Conservation (phyloP, 2,113 vertebrate species). For the Ailuropoda melanoleuca region DNA sequence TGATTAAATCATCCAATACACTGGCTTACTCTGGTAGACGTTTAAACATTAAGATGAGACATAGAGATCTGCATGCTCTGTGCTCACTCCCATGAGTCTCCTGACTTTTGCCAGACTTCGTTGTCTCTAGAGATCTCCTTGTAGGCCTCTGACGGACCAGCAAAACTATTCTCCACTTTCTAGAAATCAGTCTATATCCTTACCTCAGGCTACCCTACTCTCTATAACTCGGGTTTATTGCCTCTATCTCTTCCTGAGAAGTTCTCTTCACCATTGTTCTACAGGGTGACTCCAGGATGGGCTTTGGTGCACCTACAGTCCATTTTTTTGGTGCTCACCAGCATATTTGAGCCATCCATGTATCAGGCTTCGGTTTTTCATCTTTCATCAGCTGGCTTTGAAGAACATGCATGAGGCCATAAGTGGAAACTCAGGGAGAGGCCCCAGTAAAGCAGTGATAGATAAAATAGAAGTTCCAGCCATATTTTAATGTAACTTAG, state of each 20-base stretch:
- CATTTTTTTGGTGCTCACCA: neutral
- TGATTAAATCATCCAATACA: neutral
- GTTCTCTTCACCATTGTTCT: neutral
- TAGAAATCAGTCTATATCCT: neutral
- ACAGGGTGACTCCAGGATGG: neutral
- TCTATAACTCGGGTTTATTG: neutral
- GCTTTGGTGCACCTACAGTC: rapidly evolving
- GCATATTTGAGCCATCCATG: neutral
- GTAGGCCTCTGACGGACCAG: neutral
- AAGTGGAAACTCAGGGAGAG: neutral
- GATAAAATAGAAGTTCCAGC: neutral
- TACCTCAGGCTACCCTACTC: neutral
- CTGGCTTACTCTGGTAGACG: neutral
- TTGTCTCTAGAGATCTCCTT: neutral
- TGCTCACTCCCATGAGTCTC: neutral
- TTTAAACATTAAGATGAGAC: neutral
- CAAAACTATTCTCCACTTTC: neutral
- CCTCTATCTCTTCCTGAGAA: neutral
- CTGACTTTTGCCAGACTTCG: neutral
- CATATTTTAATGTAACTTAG: neutral
- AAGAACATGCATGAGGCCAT: neutral
- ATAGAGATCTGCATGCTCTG: neutral
- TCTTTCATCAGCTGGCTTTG: neutral
- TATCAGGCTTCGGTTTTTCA: neutral
- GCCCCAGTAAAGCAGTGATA: neutral